Evolutionary conservation across 2,113 vertebrate genomes (phyloP).

Genomic region (Eudyptes chrysolophus): DNA sequence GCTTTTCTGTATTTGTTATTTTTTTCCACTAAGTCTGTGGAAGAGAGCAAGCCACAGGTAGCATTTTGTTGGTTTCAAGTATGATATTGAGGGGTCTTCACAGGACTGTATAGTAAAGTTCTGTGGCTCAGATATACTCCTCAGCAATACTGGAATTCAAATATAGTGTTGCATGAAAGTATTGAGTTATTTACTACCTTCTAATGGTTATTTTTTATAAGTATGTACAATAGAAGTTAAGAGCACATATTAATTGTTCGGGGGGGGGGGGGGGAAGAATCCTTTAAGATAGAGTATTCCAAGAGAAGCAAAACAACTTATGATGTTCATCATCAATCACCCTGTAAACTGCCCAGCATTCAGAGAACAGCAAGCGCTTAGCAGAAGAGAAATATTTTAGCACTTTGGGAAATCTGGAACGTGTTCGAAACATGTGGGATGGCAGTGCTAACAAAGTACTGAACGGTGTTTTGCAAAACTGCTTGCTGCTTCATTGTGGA

Average conservation of each 20-base stretch:
- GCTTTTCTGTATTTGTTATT: background rate
- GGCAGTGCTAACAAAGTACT: background rate
- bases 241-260: background rate
- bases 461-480: background rate
- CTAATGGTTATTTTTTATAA: background rate
- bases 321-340: background rate
- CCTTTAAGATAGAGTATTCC: background rate
- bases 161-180: background rate
- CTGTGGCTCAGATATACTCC: background rate
- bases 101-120: fast-evolving
- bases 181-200: background rate
- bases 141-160: background rate
- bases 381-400: background rate
- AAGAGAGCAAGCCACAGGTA: background rate
- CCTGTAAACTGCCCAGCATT: background rate
- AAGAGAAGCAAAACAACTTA: background rate
- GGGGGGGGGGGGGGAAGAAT: background rate
- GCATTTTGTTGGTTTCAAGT: background rate
- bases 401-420: background rate
- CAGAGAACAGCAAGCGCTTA: background rate
- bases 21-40: background rate
- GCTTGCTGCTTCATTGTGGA: background rate
- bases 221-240: background rate
- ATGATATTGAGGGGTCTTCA: background rate
- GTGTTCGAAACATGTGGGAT: background rate